Percentiles rank a stretch among this genome's conserved stretches.
These are phyloP conservation scores for Globodera ellingtonae DNA, from an alignment of 1,140 invertebrate species.

Conservation along the genomic window DNA sequence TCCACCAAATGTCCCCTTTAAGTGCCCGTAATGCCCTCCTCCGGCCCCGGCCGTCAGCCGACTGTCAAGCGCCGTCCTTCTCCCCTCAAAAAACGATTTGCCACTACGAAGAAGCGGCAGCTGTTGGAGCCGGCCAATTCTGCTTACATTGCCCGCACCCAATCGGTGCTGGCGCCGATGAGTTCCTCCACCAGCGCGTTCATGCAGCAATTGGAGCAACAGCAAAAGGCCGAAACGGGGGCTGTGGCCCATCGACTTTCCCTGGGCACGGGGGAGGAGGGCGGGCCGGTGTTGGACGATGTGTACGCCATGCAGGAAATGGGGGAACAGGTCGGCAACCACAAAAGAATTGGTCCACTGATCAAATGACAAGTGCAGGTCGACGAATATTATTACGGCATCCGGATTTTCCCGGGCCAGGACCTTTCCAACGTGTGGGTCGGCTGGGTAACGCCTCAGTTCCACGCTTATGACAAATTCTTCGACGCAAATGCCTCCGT, in stretches of 20 bases:
- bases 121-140: conserved; percentile 11
- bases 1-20: conserved; percentile 25
- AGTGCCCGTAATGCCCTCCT: conserved; percentile 58
- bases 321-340: conserved; percentile 68
- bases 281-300: conserved; percentile 49
- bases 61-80: conserved; percentile 41
- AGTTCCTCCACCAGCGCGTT: neutral
- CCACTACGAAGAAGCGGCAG: conserved; percentile 10
- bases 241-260: conserved; percentile 35
- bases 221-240: conserved; percentile 14
- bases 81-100: conserved; percentile 46
- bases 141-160: neutral
- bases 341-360: neutral
- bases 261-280: conserved; percentile 20
- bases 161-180: conserved; percentile 18
- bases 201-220: conserved; percentile 6
- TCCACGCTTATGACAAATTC: conserved; percentile 68
- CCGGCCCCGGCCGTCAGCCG: conserved; percentile 58
- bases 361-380: conserved; percentile 4
- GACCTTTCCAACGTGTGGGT: conserved; percentile 95
- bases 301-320: conserved; percentile 69
- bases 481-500: conserved; percentile 58
- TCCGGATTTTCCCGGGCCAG: conserved; percentile 71
- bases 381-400: conserved; percentile 83
- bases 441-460: conserved; percentile 99